phyloP scores from a whole-genome alignment of 2,888 invertebrate genomes.

The Ichneumon xanthorius region DNA sequence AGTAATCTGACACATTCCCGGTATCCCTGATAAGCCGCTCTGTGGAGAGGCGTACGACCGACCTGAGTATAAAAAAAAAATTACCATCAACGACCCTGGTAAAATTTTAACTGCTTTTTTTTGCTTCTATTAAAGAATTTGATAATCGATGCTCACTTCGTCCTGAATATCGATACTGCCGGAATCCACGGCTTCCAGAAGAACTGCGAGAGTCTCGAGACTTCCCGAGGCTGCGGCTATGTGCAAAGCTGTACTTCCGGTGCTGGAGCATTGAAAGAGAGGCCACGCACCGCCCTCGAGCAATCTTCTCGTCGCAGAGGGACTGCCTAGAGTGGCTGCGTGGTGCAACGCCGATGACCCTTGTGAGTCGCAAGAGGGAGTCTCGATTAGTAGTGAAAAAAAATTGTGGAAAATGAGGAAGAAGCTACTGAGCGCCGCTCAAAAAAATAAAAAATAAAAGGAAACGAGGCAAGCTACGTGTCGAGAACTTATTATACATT shows the following conservation, averaged over 20 bases:
- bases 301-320: slow-evolving; percentile 78
- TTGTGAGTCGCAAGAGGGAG: slow-evolving; percentile 31
- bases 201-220: slow-evolving; percentile 68
- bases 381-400: slow-evolving; percentile 48
- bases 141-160: slow-evolving; percentile 53
- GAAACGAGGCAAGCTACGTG: neutral
- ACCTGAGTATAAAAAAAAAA: slow-evolving; percentile 59
- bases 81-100: neutral
- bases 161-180: slow-evolving; percentile 68
- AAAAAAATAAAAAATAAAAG: neutral
- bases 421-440: neutral
- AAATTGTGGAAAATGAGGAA: slow-evolving; percentile 42
- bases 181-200: slow-evolving; percentile 66
- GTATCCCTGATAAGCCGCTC: slow-evolving; percentile 86
- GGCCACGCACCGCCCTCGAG: slow-evolving; percentile 82
- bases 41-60: slow-evolving; percentile 86
- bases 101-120: neutral
- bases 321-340: slow-evolving; percentile 82
- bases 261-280: slow-evolving; percentile 72
- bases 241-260: slow-evolving; percentile 82
- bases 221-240: slow-evolving; percentile 81
- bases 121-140: neutral
- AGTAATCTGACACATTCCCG: slow-evolving; percentile 85
- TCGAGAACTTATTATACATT: neutral
- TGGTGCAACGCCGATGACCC: slow-evolving; percentile 83